A percentile compares a stretch with the other conserved stretches of the same genome.
Conservation (phyloP, 2,888 invertebrate species). For the Myathropa florea region DNA sequence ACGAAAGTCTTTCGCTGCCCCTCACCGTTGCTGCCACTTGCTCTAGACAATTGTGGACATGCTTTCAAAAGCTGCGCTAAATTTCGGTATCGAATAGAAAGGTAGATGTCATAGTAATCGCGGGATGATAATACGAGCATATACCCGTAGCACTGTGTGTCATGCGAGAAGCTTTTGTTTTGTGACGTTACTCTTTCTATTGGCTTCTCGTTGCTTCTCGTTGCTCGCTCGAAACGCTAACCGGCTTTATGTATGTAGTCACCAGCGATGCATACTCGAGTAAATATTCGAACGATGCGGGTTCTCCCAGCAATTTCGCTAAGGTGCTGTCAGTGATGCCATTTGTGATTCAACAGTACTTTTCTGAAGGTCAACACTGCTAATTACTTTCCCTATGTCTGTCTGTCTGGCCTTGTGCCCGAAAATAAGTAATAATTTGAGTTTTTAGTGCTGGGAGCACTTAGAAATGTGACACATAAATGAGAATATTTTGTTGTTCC, state of each 20-base stretch:
- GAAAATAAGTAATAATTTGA: too few species aligned
- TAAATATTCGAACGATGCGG: background rate
- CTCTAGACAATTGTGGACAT: background rate
- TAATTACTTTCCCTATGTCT: too few species aligned
- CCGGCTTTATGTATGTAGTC: constrained; percentile 36
- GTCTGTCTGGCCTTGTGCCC: too few species aligned
- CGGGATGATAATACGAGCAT: background rate
- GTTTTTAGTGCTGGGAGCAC: too few species aligned
- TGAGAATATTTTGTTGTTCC: too few species aligned
- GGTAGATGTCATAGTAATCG: constrained; percentile 29
- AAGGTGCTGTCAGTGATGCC: background rate
- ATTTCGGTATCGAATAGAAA: background rate
- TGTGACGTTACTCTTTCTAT: background rate
- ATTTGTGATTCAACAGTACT: background rate
- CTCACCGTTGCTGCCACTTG: constrained; percentile 16
- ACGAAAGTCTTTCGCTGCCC: constrained; percentile 42
- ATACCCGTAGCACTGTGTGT: background rate
- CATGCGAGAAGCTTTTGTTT: constrained; percentile 47
- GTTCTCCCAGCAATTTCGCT: background rate
- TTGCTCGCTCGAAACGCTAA: constrained; percentile 20
- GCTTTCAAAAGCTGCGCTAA: constrained; percentile 40
- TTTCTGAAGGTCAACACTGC: too few species aligned
- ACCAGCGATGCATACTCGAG: background rate
- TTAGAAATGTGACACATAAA: too few species aligned
- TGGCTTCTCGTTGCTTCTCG: background rate